phyloP scores from a whole-genome alignment of 2,888 invertebrate genomes.

The Volucella bombylans region DNA sequence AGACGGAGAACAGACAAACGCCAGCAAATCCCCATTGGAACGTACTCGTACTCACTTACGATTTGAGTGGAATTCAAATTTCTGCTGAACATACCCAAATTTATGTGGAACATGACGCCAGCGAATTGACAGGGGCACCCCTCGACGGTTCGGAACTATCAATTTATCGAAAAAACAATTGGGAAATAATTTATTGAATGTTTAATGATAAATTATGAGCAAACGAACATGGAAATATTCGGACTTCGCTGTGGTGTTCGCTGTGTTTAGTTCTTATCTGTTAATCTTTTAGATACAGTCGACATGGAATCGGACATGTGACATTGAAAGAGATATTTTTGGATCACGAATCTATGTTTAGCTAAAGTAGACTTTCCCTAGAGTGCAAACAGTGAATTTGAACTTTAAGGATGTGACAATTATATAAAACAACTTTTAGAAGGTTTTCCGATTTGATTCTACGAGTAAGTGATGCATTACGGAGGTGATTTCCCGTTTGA shows the following conservation, averaged over 20 bases:
- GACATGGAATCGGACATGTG: too few relatives aligned
- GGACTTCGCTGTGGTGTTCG: neutral
- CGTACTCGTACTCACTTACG: neutral
- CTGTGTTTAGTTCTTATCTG: too few relatives aligned
- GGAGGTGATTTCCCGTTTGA: too few relatives aligned
- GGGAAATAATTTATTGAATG: constrained; percentile 40
- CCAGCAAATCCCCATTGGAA: constrained; percentile 29
- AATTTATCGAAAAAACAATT: constrained; percentile 17
- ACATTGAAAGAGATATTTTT: too few relatives aligned
- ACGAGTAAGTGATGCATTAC: too few relatives aligned
- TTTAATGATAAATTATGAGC: neutral
- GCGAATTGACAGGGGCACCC: neutral
- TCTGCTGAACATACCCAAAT: constrained; percentile 22
- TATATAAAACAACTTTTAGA: too few relatives aligned
- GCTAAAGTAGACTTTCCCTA: too few relatives aligned
- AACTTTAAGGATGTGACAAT: too few relatives aligned
- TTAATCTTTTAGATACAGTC: too few relatives aligned
- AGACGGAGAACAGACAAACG: constrained; percentile 22
- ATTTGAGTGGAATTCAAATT: constrained; percentile 9
- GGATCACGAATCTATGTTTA: too few relatives aligned
- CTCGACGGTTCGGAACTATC: constrained; percentile 1
- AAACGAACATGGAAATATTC: neutral
- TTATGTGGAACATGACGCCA: constrained; percentile 34
- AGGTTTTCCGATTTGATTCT: too few relatives aligned
- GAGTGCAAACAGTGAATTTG: too few relatives aligned